These are phyloP conservation scores for Sparus aurata DNA, from an alignment of 2,797 vertebrate species.

Conservation along the genomic window DNA sequence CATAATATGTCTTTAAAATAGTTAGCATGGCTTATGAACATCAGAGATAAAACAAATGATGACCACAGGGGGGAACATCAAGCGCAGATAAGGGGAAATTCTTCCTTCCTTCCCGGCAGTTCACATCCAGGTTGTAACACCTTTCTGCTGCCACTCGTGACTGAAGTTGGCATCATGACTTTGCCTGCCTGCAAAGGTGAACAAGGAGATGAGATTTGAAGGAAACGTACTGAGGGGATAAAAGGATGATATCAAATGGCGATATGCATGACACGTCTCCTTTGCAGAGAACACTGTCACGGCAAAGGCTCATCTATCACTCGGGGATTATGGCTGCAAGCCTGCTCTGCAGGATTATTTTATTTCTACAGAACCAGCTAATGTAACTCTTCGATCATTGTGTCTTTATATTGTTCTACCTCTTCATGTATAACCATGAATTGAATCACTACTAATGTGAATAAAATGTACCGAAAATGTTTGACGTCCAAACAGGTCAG, in stretches of 20 bases:
- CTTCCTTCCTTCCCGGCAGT: too few relatives aligned
- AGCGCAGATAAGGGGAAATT: too few relatives aligned
- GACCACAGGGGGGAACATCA: too few relatives aligned
- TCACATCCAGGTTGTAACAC: background rate
- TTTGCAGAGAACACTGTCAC: conserved; percentile 38
- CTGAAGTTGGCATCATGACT: conserved; percentile 32
- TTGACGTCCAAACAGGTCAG: background rate
- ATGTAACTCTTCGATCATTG: conserved; percentile 4
- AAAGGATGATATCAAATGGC: conserved; percentile 50
- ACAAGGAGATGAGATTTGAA: conserved; percentile 56
- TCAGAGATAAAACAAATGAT: too few relatives aligned
- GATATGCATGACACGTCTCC: conserved; percentile 50
- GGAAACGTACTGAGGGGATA: conserved; percentile 43
- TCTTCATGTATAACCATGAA: conserved; percentile 3
- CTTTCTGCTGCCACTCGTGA: conserved; percentile 27
- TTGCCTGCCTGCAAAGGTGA: conserved; percentile 48
- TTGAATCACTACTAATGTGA: background rate
- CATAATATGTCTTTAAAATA: too few relatives aligned
- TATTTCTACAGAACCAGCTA: conserved; percentile 31
- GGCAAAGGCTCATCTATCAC: conserved; percentile 48
- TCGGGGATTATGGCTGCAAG: conserved; percentile 42
- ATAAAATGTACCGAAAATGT: background rate
- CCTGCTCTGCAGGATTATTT: conserved; percentile 33
- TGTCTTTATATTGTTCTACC: conserved; percentile 1
- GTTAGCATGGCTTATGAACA: too few relatives aligned